Percentiles rank a stretch among this genome's conserved stretches.
These are phyloP conservation scores for Xanthorhoe designata DNA, from an alignment of 2,888 invertebrate species.

Conservation along the genomic window DNA sequence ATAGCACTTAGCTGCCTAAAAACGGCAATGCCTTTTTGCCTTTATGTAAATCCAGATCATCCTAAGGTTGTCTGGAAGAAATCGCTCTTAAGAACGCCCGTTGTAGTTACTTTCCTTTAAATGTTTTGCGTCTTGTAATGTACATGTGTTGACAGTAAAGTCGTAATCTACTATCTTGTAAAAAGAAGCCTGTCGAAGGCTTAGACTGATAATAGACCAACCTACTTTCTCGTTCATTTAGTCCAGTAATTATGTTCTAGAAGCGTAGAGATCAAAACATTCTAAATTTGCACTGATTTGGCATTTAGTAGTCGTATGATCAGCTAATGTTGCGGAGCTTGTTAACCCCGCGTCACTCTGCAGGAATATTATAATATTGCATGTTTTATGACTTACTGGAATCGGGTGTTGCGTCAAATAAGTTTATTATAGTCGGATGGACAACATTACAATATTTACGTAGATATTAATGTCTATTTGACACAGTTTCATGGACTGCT, in stretches of 20 bases:
- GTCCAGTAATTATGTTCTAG: not conserved
- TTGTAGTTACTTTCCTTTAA: not conserved
- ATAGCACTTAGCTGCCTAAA: not conserved
- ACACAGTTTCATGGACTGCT: constrained; percentile 7
- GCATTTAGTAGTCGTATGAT: constrained; percentile 30
- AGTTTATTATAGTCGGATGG: constrained; percentile 1
- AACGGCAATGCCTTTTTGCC: no score
- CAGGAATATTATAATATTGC: constrained; percentile 25
- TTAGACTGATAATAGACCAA: not conserved
- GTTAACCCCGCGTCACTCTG: constrained; percentile 17
- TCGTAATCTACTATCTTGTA: no score
- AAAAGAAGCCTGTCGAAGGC: not conserved
- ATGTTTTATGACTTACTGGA: constrained; percentile 27
- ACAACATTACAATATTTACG: not conserved
- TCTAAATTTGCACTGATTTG: constrained; percentile 13
- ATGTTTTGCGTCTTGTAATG: not conserved
- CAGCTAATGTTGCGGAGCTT: constrained; percentile 19
- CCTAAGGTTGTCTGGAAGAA: no score
- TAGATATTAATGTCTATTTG: constrained; percentile 17
- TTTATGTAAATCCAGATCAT: no score
- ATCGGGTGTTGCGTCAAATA: constrained; percentile 21
- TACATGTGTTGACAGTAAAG: no score
- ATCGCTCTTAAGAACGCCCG: no score
- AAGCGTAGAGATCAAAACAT: constrained; percentile 22
- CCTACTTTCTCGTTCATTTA: not conserved